A percentile compares a stretch with the other conserved stretches of the same genome.
Conservation (phyloP, 2,113 vertebrate genomes). For the Euleptes europaea region DNA sequence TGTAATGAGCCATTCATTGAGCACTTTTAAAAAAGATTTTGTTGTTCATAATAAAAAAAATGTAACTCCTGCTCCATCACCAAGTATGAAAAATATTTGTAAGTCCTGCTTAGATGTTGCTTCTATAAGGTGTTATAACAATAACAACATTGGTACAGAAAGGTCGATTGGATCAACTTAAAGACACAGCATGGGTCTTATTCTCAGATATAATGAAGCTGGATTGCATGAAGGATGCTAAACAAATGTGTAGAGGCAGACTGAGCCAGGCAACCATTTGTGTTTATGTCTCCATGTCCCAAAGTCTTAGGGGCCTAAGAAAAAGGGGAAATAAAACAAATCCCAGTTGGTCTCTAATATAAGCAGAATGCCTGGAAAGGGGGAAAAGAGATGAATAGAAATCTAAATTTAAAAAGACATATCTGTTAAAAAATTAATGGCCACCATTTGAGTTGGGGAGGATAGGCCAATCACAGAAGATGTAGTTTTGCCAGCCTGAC, state of each 20-base stretch:
- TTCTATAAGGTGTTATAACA: background rate
- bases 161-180: background rate
- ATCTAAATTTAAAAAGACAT: background rate
- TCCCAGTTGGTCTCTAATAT: background rate
- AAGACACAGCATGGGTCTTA: background rate
- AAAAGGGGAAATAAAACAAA: background rate
- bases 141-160: background rate
- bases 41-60: constrained; percentile 5
- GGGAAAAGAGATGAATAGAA: background rate
- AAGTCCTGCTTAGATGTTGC: background rate
- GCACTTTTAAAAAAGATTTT: background rate
- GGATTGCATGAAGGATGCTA: background rate
- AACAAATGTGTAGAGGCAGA: background rate
- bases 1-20: constrained; percentile 12
- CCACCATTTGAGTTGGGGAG: background rate
- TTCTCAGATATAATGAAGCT: background rate
- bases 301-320: background rate
- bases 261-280: background rate
- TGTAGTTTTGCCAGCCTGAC: background rate
- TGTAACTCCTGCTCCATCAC: constrained; percentile 3
- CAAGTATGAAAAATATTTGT: background rate
- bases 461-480: background rate
- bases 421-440: background rate
- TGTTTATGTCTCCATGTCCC: background rate
- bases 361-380: background rate